Conservation (phyloP, 2,888 invertebrate species). For the Ornithoptera alexandrae region DNA sequence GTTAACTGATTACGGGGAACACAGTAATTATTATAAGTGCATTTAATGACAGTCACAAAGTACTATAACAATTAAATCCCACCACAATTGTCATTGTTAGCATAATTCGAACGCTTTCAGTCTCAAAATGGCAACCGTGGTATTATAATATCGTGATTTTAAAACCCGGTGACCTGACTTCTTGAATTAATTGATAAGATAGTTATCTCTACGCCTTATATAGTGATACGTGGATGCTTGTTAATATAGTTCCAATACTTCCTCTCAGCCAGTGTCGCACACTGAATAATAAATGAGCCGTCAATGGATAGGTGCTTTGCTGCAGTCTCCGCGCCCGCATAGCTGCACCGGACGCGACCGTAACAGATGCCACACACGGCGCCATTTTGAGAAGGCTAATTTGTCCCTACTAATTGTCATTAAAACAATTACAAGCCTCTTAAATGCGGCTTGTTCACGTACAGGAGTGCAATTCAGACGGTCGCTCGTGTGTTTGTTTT, state of each 20-base stretch:
- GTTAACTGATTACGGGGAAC: not conserved
- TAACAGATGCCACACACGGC: conserved; percentile 49
- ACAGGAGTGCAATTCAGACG: conserved; percentile 37
- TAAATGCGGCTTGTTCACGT: conserved; percentile 35
- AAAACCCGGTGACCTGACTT: not conserved
- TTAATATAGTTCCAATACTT: not conserved
- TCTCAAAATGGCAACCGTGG: not conserved
- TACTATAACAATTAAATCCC: not conserved
- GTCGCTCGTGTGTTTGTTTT: conserved; percentile 19
- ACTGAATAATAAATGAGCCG: conserved; percentile 8
- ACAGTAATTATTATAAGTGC: not conserved
- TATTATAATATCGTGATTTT: not conserved
- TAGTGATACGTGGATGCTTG: not conserved
- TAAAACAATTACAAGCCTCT: conserved; percentile 39
- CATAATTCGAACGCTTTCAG: not conserved
- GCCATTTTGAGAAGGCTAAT: conserved; percentile 42
- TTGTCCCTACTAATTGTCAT: conserved; percentile 49
- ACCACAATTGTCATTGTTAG: not conserved
- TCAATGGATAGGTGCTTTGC: conserved; percentile 8
- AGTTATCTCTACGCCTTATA: not conserved
- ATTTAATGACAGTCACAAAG: not conserved
- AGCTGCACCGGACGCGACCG: conserved; percentile 12
- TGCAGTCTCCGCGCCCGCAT: conserved; percentile 1
- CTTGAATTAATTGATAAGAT: not conserved
- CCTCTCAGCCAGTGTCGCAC: not conserved